Percentiles rank a stretch among this genome's conserved stretches.
These are phyloP conservation scores for Oenanthe melanoleuca DNA, from an alignment of 2,113 vertebrate species.

Conservation along the genomic window DNA sequence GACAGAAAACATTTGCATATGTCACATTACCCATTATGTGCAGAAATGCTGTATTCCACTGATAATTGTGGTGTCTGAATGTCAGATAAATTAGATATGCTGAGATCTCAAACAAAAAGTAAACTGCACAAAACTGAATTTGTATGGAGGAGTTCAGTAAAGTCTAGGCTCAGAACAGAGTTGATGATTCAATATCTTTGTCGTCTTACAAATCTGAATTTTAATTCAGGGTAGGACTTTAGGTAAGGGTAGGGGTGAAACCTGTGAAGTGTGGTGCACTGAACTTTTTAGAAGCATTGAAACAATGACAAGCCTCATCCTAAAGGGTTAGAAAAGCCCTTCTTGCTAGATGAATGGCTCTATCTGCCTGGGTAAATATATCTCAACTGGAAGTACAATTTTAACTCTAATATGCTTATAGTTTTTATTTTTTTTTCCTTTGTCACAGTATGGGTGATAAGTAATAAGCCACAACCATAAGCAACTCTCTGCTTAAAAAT, in stretches of 20 bases:
- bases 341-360: neutral
- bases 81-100: neutral
- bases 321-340: neutral
- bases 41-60: neutral
- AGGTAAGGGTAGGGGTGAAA: neutral
- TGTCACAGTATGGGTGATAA: neutral
- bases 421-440: neutral
- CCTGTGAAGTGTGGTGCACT: neutral
- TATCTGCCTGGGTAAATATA: neutral
- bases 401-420: neutral
- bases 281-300: neutral
- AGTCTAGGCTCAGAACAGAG: neutral
- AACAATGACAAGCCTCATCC: neutral
- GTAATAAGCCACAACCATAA: neutral
- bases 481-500: neutral
- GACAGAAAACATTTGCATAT: slow-evolving; percentile 12
- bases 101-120: neutral
- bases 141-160: neutral
- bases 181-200: neutral
- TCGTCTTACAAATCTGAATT: neutral
- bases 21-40: neutral
- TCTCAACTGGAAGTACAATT: neutral
- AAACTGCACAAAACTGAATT: neutral
- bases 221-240: neutral
- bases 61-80: slow-evolving; percentile 1